Conservation (phyloP, 2,888 invertebrate species). For the Meteorus colon region DNA sequence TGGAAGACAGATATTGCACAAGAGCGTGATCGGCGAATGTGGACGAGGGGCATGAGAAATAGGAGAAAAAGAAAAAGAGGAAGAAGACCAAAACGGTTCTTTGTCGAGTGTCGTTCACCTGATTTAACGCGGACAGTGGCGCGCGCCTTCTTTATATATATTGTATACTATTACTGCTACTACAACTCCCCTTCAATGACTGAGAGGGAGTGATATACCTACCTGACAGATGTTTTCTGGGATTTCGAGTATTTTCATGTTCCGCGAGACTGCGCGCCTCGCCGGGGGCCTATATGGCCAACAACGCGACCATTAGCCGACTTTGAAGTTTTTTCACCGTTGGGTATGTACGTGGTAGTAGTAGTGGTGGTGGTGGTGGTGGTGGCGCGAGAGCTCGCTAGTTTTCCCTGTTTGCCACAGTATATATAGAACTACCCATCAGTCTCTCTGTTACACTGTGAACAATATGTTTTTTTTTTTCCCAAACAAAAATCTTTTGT, state of each 20-base stretch:
- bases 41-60: conserved; percentile 15
- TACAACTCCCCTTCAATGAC: conserved; percentile 16
- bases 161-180: not conserved
- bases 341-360: not conserved
- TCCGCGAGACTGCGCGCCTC: conserved; percentile 61
- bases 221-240: conserved; percentile 69
- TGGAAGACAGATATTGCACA: conserved; percentile 33
- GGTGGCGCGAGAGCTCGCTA: not conserved
- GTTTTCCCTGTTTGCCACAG: not conserved
- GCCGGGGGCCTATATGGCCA: not conserved
- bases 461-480: conserved; percentile 3
- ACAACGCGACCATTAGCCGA: conserved; percentile 20
- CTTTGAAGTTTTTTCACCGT: conserved; percentile 36
- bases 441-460: conserved; percentile 7
- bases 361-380: not conserved
- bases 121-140: conserved; percentile 69
- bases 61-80: conserved; percentile 29
- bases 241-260: conserved; percentile 60
- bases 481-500: conserved; percentile 17
- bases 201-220: conserved; percentile 64
- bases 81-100: conserved; percentile 49
- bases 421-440: not conserved
- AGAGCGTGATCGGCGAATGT: conserved; percentile 25
- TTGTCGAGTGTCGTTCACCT: conserved; percentile 66
- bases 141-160: conserved; percentile 20